Evolutionary conservation across 1,140 invertebrate genomes (phyloP).

Genomic region (Cotesia chilonis): DNA sequence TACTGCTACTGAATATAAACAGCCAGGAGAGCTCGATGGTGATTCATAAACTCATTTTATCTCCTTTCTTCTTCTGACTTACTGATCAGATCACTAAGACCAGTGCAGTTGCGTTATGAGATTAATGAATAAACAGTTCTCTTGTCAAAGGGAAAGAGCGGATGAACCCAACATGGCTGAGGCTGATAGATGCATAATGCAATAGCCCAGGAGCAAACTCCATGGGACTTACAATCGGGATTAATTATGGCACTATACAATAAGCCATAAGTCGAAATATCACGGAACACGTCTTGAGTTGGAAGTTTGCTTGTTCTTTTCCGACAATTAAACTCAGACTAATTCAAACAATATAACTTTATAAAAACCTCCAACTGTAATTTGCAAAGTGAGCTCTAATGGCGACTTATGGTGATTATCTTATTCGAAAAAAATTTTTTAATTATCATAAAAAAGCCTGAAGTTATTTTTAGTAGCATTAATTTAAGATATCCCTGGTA

Average conservation of each 20-base stretch:
- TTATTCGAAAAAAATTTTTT: conserved; percentile 1
- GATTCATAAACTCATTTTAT: conserved; percentile 34
- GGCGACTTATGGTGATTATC: not conserved
- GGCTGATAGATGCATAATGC: conserved; percentile 51
- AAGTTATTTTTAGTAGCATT: conserved; percentile 5
- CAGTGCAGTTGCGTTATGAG: conserved; percentile 39
- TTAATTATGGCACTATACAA: conserved; percentile 52
- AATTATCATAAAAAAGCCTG: not conserved
- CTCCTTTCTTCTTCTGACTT: conserved; percentile 7
- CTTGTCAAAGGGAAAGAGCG: conserved; percentile 15
- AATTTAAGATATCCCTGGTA: conserved; percentile 33
- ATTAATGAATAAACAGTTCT: conserved; percentile 45
- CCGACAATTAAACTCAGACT: no score
- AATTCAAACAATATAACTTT: no score
- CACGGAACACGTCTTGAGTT: no score
- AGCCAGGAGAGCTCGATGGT: conserved; percentile 32
- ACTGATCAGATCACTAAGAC: not conserved
- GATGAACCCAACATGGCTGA: conserved; percentile 48
- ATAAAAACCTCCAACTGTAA: not conserved
- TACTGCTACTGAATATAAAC: not conserved
- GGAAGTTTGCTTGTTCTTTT: no score
- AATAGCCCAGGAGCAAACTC: conserved; percentile 39
- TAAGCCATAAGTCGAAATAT: conserved; percentile 38
- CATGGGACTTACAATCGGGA: conserved; percentile 55
- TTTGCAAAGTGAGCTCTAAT: not conserved